Conservation (phyloP, 2,797 vertebrate genomes). For the Pristis pectinata region DNA sequence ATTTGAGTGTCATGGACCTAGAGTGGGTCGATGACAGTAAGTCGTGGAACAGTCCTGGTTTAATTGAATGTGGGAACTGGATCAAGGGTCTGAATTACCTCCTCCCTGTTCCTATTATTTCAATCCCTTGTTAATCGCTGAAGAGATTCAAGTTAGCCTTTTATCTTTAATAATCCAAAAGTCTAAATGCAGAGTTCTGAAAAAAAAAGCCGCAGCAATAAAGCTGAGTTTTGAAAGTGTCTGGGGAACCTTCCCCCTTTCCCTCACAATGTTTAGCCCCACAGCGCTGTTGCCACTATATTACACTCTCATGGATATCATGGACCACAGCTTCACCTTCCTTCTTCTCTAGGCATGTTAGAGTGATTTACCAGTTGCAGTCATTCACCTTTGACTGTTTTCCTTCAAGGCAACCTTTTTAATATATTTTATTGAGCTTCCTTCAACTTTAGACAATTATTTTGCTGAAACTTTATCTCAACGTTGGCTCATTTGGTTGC, state of each 20-base stretch:
- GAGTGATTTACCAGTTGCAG: not conserved
- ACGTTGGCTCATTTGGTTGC: too few relatives aligned
- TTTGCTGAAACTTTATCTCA: not conserved
- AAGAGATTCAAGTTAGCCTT: not conserved
- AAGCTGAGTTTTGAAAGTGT: not conserved
- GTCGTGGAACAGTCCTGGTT: too few relatives aligned
- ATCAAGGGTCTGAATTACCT: too few relatives aligned
- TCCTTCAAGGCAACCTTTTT: not conserved
- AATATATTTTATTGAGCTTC: not conserved
- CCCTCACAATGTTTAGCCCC: not conserved
- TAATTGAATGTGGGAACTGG: too few relatives aligned
- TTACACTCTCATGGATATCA: not conserved
- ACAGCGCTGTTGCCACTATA: not conserved
- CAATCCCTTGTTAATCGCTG: not conserved
- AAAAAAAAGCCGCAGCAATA: not conserved
- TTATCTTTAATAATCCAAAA: not conserved
- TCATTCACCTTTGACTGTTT: not conserved
- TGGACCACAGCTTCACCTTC: not conserved
- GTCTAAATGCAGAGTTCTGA: not conserved
- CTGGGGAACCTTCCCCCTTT: not conserved
- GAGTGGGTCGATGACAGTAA: too few relatives aligned
- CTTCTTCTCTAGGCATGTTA: not conserved
- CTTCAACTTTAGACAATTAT: not conserved
- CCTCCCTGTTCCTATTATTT: too few relatives aligned
- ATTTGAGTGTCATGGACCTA: too few relatives aligned